These are phyloP conservation scores for Acanthosepion pharaonis DNA, from an alignment of 2,888 invertebrate species.

Conservation along the genomic window DNA sequence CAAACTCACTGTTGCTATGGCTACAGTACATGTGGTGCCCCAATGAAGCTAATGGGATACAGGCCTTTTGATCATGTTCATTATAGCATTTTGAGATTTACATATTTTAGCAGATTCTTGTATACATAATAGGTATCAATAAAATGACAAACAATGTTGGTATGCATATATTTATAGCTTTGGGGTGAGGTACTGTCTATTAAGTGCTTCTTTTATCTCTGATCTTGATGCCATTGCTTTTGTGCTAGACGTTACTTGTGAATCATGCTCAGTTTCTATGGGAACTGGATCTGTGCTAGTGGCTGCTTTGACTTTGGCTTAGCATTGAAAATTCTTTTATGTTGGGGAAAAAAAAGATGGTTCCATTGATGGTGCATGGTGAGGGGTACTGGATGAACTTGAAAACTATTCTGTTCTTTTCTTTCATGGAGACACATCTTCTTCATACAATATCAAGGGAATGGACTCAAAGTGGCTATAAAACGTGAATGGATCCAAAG, in stretches of 20 bases:
- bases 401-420: not conserved
- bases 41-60: too few species aligned
- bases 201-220: not conserved
- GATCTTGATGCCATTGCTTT: not conserved
- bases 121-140: too few species aligned
- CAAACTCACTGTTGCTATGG: too few species aligned
- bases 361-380: not conserved
- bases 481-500: not conserved
- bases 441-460: not conserved
- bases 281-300: not conserved
- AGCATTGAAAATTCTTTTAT: not conserved
- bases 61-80: too few species aligned
- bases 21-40: too few species aligned
- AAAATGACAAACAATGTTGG: not conserved
- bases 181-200: not conserved
- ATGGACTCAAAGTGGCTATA: slow-evolving; percentile 2
- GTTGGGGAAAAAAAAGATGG: not conserved
- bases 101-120: too few species aligned
- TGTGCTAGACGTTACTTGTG: not conserved
- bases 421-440: not conserved
- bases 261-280: not conserved
- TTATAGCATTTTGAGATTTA: too few species aligned
- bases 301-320: not conserved
- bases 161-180: not conserved
- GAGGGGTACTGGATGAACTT: not conserved